phyloP scores from a whole-genome alignment of 1,140 invertebrate genomes.

The Drosophila leontia region DNA sequence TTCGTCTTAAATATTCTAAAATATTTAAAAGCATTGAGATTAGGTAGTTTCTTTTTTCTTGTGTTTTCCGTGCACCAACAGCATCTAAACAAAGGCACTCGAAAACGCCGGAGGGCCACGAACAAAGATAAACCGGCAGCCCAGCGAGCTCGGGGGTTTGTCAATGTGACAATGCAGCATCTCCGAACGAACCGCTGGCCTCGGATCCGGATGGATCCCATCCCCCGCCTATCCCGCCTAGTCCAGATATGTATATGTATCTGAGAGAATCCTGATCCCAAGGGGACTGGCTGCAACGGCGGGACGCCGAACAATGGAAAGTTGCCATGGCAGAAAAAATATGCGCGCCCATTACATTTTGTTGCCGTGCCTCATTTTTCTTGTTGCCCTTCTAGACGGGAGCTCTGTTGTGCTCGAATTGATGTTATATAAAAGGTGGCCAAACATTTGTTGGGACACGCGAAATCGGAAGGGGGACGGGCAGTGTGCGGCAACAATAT shows the following conservation, averaged over 20 bases:
- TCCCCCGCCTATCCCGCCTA: not conserved
- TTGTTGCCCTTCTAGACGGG: conserved; percentile 54
- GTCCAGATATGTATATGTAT: conserved; percentile 28
- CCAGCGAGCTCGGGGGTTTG: conserved; percentile 45
- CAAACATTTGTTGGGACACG: conserved; percentile 68
- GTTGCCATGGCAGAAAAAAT: conserved; percentile 65
- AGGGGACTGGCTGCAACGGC: conserved; percentile 36
- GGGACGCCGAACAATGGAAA: conserved; percentile 56
- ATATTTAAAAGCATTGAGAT: too few species aligned
- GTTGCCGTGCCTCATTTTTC: conserved; percentile 56
- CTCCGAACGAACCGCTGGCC: conserved; percentile 36
- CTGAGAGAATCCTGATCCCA: conserved; percentile 27
- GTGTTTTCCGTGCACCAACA: conserved; percentile 13
- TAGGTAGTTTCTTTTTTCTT: not conserved
- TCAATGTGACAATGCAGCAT: conserved; percentile 73
- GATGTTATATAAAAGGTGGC: conserved; percentile 72
- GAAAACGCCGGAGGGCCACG: conserved; percentile 58
- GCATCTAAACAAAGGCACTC: conserved; percentile 67
- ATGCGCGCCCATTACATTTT: conserved; percentile 62
- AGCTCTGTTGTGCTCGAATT: conserved; percentile 58
- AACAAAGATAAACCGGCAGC: conserved; percentile 48
- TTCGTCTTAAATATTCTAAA: too few species aligned
- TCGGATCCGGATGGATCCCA: conserved; percentile 9
- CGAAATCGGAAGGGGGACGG: conserved; percentile 20
- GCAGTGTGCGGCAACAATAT: not conserved